Conservation (phyloP, 2,797 vertebrate genomes). For the Pseudocheirus occidentalis region DNA sequence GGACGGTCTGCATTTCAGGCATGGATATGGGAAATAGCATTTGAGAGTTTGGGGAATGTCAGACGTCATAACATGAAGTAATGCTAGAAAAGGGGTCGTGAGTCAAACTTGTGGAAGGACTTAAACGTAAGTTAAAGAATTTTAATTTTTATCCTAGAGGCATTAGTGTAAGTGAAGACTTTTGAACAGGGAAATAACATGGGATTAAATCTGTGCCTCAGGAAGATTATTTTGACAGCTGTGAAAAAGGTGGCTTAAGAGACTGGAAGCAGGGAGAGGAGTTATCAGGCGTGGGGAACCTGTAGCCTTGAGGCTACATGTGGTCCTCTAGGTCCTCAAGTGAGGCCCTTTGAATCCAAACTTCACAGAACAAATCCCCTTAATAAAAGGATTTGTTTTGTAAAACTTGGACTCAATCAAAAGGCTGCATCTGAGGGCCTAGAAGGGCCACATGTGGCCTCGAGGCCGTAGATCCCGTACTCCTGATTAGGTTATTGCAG, state of each 20-base stretch:
- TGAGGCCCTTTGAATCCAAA: no score
- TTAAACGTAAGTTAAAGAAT: not conserved
- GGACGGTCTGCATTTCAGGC: not conserved
- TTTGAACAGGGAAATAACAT: not conserved
- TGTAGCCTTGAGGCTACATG: no score
- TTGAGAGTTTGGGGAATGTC: not conserved
- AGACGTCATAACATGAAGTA: not conserved
- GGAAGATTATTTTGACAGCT: not conserved
- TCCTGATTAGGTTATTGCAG: not conserved
- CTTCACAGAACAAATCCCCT: no score
- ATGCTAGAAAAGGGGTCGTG: not conserved
- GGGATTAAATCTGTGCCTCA: not conserved
- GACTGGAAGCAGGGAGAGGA: not conserved
- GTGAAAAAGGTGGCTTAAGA: not conserved
- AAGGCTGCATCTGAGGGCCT: no score
- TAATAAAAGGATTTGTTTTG: no score
- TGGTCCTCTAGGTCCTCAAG: no score
- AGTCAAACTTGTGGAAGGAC: not conserved
- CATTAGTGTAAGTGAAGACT: not conserved
- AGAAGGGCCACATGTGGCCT: no score
- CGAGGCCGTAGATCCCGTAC: no score
- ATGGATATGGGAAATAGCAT: not conserved
- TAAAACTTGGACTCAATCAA: no score
- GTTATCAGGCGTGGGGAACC: not conserved
- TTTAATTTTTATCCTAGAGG: not conserved